These are phyloP conservation scores for Drosophila kuntzei DNA, from an alignment of 2,888 invertebrate species.

Conservation along the genomic window DNA sequence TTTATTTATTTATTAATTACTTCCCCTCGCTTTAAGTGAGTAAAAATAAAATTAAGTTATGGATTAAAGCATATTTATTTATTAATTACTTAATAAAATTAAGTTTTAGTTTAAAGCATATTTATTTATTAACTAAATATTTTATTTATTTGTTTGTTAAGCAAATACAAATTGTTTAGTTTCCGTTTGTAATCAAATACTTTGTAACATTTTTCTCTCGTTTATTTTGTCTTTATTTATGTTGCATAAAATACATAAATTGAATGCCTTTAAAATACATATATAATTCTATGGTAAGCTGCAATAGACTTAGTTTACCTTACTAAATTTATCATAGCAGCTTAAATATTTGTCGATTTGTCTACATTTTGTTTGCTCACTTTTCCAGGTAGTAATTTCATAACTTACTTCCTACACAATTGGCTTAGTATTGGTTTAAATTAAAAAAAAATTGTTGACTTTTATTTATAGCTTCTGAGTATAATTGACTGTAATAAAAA, in stretches of 20 bases:
- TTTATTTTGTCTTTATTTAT: background rate
- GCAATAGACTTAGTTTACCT: background rate
- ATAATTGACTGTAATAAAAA: too few relatives aligned
- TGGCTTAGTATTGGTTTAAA: background rate
- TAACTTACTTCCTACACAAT: background rate
- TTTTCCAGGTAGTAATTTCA: background rate
- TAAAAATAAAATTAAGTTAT: too few relatives aligned
- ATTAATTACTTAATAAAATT: too few relatives aligned
- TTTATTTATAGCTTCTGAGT: too few relatives aligned
- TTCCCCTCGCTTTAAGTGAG: too few relatives aligned
- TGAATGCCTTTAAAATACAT: background rate
- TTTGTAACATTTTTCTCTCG: background rate
- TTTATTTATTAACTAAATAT: too few relatives aligned
- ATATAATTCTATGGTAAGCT: background rate
- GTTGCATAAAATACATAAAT: slow-evolving; percentile 2
- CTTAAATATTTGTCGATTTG: background rate
- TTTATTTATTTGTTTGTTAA: too few relatives aligned
- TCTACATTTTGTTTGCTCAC: background rate
- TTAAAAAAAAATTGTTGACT: too few relatives aligned
- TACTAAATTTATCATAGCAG: slow-evolving; percentile 1
- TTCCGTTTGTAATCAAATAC: background rate
- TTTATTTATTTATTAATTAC: background rate
- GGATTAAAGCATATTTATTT: too few relatives aligned
- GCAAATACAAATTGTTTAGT: too few relatives aligned
- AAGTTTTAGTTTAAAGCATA: too few relatives aligned